Conservation (phyloP, 2,797 vertebrate genomes). For the Silurus aristotelis region DNA sequence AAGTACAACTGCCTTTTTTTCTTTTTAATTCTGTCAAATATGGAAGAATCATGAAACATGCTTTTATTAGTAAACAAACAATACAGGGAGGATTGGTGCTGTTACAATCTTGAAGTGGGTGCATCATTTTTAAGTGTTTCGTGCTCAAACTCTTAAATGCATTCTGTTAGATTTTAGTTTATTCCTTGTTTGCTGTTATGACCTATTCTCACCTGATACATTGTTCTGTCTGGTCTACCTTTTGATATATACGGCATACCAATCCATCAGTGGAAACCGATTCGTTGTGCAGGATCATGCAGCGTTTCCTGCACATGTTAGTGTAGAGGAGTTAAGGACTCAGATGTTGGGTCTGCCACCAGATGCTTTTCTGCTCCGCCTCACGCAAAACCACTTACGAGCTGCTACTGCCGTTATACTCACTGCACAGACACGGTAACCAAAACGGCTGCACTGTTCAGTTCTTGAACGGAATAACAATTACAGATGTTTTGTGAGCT, state of each 20-base stretch:
- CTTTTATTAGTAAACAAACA: background rate
- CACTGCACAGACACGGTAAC: constrained; percentile 63
- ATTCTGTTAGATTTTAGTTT: background rate
- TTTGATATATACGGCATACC: background rate
- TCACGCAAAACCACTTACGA: constrained; percentile 65
- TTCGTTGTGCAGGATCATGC: constrained; percentile 75
- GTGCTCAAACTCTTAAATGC: background rate
- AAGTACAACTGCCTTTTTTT: constrained; percentile 59
- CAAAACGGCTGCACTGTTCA: background rate
- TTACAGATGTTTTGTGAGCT: background rate
- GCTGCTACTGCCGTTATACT: constrained; percentile 67
- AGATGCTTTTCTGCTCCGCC: constrained; percentile 70
- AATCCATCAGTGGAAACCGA: constrained; percentile 63
- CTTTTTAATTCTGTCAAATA: too few species aligned
- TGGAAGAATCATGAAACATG: background rate
- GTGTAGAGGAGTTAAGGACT: constrained; percentile 63
- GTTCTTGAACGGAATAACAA: background rate
- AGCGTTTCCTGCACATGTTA: constrained; percentile 67
- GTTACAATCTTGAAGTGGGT: background rate
- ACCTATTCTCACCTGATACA: background rate
- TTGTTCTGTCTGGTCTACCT: background rate
- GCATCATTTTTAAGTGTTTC: background rate
- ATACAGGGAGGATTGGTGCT: too few species aligned
- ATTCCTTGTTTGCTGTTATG: too few species aligned
- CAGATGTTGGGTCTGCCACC: constrained; percentile 66